Base-by-base conservation (phyloP, 2,888 invertebrate genomes). In the Lasius fuliginosus region DNA sequence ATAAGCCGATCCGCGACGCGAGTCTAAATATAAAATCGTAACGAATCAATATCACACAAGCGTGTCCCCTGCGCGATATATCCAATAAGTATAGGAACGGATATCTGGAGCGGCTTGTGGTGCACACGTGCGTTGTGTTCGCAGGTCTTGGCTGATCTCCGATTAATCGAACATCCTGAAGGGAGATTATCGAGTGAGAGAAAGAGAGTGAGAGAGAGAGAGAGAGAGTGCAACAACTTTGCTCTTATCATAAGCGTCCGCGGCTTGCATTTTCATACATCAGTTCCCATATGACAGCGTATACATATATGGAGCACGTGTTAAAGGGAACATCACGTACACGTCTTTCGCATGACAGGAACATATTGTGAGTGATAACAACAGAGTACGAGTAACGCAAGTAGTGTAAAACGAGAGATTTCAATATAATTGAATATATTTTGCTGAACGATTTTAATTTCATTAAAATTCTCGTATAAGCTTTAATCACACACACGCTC, bases 21-120 rank as follows among this genome's bases (percentile, higher is more conserved):
- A 46, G 79, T 85, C 89, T 89, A 88, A 88, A 88, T 88, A 88
- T 88, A 88, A 89, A 87, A 89, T 87, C 74, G 83, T 82, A 74
- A 89, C 85, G 82, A 85, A 88, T 88, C 88, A 79, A 88, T 88
- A 89, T 69, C 65, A 36, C 5, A 5, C 23, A 74, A 82, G 42
- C 58, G 23, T 71, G 71, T 36, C 67, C 12, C 58, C 58, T 58
- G 71, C 33, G 18, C 42, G 49, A 69, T 56, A 42, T 64, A 33
- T 60, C 60, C 46, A 73, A 81, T 81, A 73, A 81, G 60, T 60
- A 46, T 46, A 12, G 60, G 40, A 60, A 58, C 33, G 73, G 30
- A 46, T 81, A 81, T 73, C 79, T 60, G 23, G 71, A 60, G 71
- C 58, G 42, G 23, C 49, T 53, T 36, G 36, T 53, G 49, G 15